Conservation (phyloP, 2,113 vertebrate genomes). For the Mormyrus iriodes region DNA sequence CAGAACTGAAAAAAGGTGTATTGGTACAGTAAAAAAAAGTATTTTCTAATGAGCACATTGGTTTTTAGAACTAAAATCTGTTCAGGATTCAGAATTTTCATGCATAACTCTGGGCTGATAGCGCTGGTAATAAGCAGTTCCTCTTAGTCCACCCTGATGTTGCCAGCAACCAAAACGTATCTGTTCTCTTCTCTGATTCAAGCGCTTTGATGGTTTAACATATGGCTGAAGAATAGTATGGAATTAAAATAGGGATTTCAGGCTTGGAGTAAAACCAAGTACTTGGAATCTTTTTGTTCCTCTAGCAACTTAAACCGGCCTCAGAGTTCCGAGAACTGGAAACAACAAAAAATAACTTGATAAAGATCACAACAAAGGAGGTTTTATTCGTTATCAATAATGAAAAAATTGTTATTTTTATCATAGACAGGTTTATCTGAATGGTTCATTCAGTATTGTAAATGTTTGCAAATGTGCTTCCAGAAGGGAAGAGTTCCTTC, state of each 20-base stretch:
- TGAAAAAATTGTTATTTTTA: background rate
- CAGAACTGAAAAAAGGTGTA: background rate
- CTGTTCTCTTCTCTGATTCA: background rate
- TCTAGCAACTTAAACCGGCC: background rate
- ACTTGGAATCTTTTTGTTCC: background rate
- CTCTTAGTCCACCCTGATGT: too few relatives aligned
- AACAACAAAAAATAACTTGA: background rate
- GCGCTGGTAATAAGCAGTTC: background rate
- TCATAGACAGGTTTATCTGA: background rate
- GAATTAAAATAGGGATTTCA: background rate
- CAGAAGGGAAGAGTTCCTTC: background rate
- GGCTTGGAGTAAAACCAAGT: background rate
- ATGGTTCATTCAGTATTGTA: too few relatives aligned
- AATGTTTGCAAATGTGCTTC: background rate
- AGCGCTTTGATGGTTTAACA: background rate
- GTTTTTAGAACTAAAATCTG: background rate
- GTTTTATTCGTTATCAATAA: background rate
- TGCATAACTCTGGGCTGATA: background rate
- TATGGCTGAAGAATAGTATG: background rate
- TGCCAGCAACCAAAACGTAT: background rate
- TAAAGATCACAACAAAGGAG: background rate
- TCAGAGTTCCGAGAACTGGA: background rate
- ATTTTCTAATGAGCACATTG: background rate
- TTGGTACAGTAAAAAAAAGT: background rate
- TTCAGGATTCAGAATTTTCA: background rate